Evolutionary conservation across 1,140 invertebrate species (phyloP).

Genomic region (Temnothorax longispinosus): DNA sequence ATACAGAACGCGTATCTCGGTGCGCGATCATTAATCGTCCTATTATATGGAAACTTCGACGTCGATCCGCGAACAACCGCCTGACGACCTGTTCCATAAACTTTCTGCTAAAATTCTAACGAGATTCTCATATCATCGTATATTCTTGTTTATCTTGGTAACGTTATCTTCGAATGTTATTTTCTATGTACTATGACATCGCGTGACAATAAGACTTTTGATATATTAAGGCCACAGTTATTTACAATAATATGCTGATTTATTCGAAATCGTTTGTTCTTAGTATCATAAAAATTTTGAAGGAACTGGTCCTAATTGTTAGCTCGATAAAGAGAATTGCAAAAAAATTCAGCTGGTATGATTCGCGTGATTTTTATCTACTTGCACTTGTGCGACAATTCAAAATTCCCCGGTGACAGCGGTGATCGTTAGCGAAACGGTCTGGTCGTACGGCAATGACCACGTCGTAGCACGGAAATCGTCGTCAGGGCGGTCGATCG

Average conservation of each 20-base stretch:
- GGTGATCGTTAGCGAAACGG: conserved; percentile 75
- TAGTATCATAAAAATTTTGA: background rate
- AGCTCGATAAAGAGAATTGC: background rate
- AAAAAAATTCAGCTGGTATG: background rate
- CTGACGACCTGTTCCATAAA: no score
- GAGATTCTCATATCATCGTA: background rate
- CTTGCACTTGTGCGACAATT: conserved; percentile 57
- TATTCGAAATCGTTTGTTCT: background rate
- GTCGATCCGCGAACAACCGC: background rate
- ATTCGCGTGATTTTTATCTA: conserved; percentile 8
- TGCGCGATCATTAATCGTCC: conserved; percentile 22
- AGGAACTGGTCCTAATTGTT: background rate
- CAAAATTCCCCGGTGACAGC: conserved; percentile 66
- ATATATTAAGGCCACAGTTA: background rate
- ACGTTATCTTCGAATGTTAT: background rate
- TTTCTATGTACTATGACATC: background rate
- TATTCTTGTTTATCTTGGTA: background rate
- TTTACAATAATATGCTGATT: background rate
- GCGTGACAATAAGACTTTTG: no score
- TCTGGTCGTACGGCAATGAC: conserved; percentile 72
- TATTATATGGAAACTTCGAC: background rate
- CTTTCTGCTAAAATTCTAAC: background rate
- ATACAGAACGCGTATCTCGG: background rate
- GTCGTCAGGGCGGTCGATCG: conserved; percentile 75
- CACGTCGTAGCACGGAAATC: conserved; percentile 76